These are phyloP conservation scores for Symphodus melops DNA, from an alignment of 2,113 vertebrate genomes.

Conservation along the genomic window DNA sequence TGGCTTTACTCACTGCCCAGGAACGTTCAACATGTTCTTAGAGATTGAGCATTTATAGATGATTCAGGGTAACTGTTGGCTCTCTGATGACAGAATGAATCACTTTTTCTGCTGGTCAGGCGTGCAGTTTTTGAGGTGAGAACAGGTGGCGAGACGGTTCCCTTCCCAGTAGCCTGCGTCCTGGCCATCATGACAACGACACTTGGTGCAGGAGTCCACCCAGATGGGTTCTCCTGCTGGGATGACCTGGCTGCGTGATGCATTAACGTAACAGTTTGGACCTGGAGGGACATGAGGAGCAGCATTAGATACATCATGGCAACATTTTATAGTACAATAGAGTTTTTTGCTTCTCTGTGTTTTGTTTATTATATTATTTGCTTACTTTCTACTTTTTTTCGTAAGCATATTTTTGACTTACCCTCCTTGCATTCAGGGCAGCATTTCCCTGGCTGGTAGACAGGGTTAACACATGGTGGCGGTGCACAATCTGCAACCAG, in stretches of 20 bases:
- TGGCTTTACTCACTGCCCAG: background rate
- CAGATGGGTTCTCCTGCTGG: constrained; percentile 83
- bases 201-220: constrained; percentile 87
- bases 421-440: constrained; percentile 87
- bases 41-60: background rate
- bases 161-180: constrained; percentile 89
- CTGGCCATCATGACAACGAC: constrained; percentile 86
- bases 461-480: constrained; percentile 85
- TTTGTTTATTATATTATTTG: background rate
- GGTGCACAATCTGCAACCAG: constrained; percentile 87
- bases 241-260: constrained; percentile 80
- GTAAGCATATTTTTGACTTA: constrained; percentile 53
- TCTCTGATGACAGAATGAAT: constrained; percentile 20
- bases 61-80: constrained; percentile 7
- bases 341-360: background rate
- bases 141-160: constrained; percentile 86
- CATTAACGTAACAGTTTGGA: constrained; percentile 86
- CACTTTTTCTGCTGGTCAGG: constrained; percentile 66
- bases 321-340: background rate
- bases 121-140: constrained; percentile 80
- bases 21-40: background rate
- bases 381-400: background rate
- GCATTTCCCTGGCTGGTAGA: constrained; percentile 85
- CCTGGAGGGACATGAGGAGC: constrained; percentile 68
- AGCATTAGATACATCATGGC: background rate